A percentile compares a stretch with the other conserved stretches of the same genome.
These are phyloP conservation scores for Papilio gigon DNA, from an alignment of 2,888 invertebrate species.

Conservation along the genomic window DNA sequence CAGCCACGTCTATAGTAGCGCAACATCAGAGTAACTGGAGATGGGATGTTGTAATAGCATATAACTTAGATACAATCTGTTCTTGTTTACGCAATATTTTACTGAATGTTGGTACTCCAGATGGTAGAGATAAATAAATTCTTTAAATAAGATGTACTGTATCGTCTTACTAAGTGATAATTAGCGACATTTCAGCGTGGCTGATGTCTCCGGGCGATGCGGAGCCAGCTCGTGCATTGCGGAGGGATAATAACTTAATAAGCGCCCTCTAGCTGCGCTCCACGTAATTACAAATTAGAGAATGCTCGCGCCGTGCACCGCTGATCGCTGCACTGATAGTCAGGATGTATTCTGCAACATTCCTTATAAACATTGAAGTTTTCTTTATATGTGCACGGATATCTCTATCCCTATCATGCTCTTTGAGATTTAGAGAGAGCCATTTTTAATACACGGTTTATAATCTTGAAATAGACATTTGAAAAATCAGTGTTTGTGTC, in stretches of 20 bases:
- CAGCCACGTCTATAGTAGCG: too few relatives aligned
- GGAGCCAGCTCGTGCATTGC: conserved; percentile 41
- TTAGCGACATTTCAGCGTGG: conserved; percentile 24
- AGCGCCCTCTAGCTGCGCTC: conserved; percentile 48
- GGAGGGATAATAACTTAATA: conserved; percentile 61
- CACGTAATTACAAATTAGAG: conserved; percentile 67
- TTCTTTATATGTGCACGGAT: not conserved
- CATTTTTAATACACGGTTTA: too few relatives aligned
- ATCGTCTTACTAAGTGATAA: conserved; percentile 27
- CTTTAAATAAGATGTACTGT: conserved; percentile 15
- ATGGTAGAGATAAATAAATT: conserved; percentile 13
- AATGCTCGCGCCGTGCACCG: conserved; percentile 48
- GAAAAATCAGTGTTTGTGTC: too few relatives aligned
- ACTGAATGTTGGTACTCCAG: not conserved
- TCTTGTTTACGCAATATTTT: not conserved
- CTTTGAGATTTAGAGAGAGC: too few relatives aligned
- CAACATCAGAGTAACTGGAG: too few relatives aligned
- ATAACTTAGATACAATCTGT: not conserved
- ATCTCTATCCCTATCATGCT: too few relatives aligned
- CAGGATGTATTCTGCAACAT: conserved; percentile 47
- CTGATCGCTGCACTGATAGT: conserved; percentile 51
- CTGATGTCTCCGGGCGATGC: conserved; percentile 14
- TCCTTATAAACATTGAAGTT: not conserved
- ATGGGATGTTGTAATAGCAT: too few relatives aligned
- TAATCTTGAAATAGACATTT: too few relatives aligned